phyloP scores from a whole-genome alignment of 37 sponge, comb jelly and placozoan genomes.

The Lycopodina hypogea region DNA sequence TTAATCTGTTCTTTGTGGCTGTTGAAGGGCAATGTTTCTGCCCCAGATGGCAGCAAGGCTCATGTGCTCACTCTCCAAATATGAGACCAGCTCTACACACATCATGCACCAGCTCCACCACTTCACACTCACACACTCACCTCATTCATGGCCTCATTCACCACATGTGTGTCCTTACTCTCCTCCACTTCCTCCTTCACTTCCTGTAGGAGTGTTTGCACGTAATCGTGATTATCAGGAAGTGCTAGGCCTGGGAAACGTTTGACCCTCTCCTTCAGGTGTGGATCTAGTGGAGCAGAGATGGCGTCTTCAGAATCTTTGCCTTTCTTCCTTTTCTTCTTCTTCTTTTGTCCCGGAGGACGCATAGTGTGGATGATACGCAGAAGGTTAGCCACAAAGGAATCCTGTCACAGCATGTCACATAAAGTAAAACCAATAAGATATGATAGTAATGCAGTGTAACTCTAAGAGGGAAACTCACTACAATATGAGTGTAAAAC shows the following conservation, averaged over 20 bases:
- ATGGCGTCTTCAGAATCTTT: neutral
- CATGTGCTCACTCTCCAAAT: too few relatives aligned
- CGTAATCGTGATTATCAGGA: constrained; percentile 51
- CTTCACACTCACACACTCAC: constrained; percentile 9
- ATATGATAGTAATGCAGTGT: neutral
- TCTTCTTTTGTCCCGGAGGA: constrained; percentile 55
- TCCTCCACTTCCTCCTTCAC: neutral
- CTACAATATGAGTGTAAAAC: neutral
- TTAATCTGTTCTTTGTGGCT: too few relatives aligned
- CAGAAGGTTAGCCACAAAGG: constrained; percentile 79
- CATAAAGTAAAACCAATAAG: neutral
- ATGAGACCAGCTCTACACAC: too few relatives aligned
- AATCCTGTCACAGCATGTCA: constrained; percentile 46
- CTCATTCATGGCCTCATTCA: constrained; percentile 52
- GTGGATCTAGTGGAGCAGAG: neutral
- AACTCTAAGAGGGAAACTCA: neutral
- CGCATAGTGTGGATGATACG: constrained; percentile 90
- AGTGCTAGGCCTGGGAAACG: constrained; percentile 84
- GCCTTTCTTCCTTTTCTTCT: constrained; percentile 4
- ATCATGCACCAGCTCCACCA: too few relatives aligned
- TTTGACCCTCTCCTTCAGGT: constrained; percentile 36
- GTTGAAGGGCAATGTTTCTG: too few relatives aligned
- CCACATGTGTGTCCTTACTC: constrained; percentile 48
- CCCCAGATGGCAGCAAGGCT: too few relatives aligned
- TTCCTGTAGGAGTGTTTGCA: constrained; percentile 18